phyloP scores from a whole-genome alignment of 1,140 invertebrate genomes.

The Drosophila miranda region DNA sequence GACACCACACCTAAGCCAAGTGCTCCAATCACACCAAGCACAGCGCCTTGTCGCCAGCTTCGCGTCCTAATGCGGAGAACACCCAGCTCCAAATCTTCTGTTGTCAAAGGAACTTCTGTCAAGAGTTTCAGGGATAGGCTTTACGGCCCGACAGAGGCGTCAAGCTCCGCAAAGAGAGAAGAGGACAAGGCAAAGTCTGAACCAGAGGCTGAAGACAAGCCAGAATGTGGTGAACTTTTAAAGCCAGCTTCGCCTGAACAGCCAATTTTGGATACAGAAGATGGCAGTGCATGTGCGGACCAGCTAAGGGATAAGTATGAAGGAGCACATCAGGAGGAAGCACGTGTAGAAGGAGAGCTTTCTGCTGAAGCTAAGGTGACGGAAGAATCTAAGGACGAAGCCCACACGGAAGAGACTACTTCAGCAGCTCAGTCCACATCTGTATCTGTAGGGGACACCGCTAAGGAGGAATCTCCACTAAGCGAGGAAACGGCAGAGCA shows the following conservation, averaged over 20 bases:
- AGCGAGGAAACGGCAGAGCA: background rate
- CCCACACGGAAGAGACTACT: too few relatives aligned
- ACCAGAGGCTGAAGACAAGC: too few relatives aligned
- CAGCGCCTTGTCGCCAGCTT: constrained; percentile 34
- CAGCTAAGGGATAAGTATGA: background rate
- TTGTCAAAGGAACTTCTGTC: background rate
- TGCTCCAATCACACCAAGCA: constrained; percentile 1
- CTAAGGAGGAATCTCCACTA: background rate
- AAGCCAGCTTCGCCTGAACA: too few relatives aligned
- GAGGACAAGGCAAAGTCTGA: too few relatives aligned
- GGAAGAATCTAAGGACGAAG: background rate
- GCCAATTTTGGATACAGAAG: too few relatives aligned
- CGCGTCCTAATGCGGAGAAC: constrained; percentile 42
- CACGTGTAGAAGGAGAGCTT: background rate
- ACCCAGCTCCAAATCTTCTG: constrained; percentile 1
- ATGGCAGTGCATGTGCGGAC: background rate
- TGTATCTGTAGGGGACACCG: background rate
- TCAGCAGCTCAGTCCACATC: background rate
- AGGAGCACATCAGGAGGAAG: background rate
- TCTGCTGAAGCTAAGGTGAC: background rate
- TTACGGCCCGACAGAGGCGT: background rate
- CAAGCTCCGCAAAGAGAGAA: too few relatives aligned
- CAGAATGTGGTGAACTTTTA: too few relatives aligned
- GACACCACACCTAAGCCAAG: background rate
- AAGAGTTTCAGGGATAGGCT: too few relatives aligned